phyloP scores from a whole-genome alignment of 2,797 vertebrate genomes.

The Tolypeutes matacus region DNA sequence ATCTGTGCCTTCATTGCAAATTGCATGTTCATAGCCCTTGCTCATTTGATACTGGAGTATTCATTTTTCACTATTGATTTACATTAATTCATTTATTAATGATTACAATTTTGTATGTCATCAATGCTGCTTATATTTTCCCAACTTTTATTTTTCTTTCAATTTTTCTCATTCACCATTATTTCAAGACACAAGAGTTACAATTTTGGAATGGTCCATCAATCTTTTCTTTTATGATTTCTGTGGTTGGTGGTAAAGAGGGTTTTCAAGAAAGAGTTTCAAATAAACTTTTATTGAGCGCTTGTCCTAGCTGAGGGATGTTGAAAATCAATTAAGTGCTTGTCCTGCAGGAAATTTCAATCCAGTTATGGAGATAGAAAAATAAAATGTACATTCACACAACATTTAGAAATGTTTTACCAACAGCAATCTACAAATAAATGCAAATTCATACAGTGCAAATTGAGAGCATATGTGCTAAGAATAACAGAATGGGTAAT shows the following conservation, averaged over 20 bases:
- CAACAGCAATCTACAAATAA: constrained; percentile 67
- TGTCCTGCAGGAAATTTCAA: constrained; percentile 47
- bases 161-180: not conserved
- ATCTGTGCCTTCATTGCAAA: not conserved
- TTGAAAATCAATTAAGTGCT: constrained; percentile 50
- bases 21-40: not conserved
- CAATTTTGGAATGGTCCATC: not conserved
- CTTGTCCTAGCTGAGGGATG: constrained; percentile 33
- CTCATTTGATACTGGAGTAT: not conserved
- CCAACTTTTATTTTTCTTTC: constrained; percentile 16
- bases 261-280: constrained; percentile 43
- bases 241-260: not conserved
- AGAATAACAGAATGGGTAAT: constrained; percentile 74
- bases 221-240: constrained; percentile 1
- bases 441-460: constrained; percentile 57
- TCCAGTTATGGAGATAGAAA: constrained; percentile 44
- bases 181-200: not conserved
- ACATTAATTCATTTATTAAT: not conserved
- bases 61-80: not conserved
- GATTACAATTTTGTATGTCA: not conserved
- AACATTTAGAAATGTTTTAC: constrained; percentile 73
- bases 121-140: not conserved
- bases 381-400: constrained; percentile 62
- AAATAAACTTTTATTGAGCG: constrained; percentile 44
- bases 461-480: constrained; percentile 73